phyloP scores from a whole-genome alignment of 1,140 invertebrate species.

The Heterodera schachtii region DNA sequence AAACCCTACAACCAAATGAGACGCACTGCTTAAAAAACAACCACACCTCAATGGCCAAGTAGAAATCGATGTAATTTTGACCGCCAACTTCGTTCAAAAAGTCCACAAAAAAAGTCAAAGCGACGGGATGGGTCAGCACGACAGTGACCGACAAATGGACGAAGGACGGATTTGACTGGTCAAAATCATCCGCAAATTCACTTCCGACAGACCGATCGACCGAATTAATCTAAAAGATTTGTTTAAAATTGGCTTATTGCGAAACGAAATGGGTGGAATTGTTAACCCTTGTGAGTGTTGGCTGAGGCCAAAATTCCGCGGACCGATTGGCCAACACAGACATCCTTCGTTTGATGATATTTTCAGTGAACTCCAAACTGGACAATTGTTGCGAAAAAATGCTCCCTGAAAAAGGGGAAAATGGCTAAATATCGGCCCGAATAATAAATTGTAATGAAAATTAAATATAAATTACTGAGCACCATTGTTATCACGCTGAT shows the following conservation, averaged over 20 bases:
- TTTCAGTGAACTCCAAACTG: conserved; percentile 80
- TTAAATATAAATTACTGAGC: no score
- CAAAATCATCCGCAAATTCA: conserved; percentile 67
- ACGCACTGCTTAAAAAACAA: not conserved
- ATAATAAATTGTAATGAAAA: no score
- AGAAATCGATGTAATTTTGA: conserved; percentile 80
- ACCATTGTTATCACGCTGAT: conserved; percentile 31
- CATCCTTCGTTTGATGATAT: conserved; percentile 75
- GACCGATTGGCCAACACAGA: conserved; percentile 67
- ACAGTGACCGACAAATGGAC: conserved; percentile 77
- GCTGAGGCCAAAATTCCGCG: conserved; percentile 33
- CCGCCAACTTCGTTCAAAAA: conserved; percentile 77
- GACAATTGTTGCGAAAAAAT: conserved; percentile 85
- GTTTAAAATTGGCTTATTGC: not conserved
- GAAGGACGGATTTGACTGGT: conserved; percentile 67
- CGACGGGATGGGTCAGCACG: conserved; percentile 79
- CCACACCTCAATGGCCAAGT: conserved; percentile 77
- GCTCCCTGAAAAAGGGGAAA: conserved; percentile 69
- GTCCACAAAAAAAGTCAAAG: conserved; percentile 79
- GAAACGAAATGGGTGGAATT: not conserved
- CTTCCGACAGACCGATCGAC: conserved; percentile 3
- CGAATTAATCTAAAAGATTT: conserved; percentile 5
- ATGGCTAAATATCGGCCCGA: not conserved
- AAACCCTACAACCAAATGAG: conserved; percentile 71
- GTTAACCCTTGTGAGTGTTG: conserved; percentile 19